Base-by-base conservation (phyloP, 2,888 invertebrate genomes). In the Aethes cnicana region DNA sequence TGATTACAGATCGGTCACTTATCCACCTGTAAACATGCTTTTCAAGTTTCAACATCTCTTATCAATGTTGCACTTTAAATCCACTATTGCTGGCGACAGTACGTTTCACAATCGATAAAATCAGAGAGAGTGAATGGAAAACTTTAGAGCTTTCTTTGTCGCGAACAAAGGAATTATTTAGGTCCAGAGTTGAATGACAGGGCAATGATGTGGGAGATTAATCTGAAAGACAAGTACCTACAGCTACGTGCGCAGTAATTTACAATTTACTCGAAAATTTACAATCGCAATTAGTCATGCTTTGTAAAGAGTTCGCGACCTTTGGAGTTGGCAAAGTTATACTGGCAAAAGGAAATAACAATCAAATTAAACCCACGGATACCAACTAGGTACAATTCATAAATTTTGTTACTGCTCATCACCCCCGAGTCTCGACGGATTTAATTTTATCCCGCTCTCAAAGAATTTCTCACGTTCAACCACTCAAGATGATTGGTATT, bases 111-210 rank as follows among this genome's bases (percentile, higher is more conserved):
- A n/a, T n/a, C n/a, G n/a, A n/a, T n/a, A n/a, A n/a, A n/a, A n/a
- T n/a, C n/a, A n/a, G n/a, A n/a, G n/a, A n/a, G n/a, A n/a, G n/a
- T n/a, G n/a, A n/a, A 46, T 9, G 26, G n/a, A n/a, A 16, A n/a
- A 16, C 11, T 20, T 36, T 26, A 25, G 35, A n/a, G 43, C 37
- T 30, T 43, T 50, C 28, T 20, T 21, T 39, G 23, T 33, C 11
- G 42, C 14, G 30, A 50, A 50, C 43, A 50, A 50, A 50, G 50
- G 36, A 37, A 47, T 28, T 18, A 20, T 14, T 47, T 30, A 30
- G 17, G 43, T 50, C 44, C 30, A 50, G 30, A 50, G 50, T 50
- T 44, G 23, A 44, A 30, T 43, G 43, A 36, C 49, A 30, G 18
- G 30, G 11, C 28, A 50, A 50, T 50, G 50, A 44, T 17, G 32